A percentile compares a stretch with the other conserved stretches of the same genome.
Evolutionary conservation across 2,113 vertebrate genomes (phyloP).

Genomic region (Sardina pilchardus): DNA sequence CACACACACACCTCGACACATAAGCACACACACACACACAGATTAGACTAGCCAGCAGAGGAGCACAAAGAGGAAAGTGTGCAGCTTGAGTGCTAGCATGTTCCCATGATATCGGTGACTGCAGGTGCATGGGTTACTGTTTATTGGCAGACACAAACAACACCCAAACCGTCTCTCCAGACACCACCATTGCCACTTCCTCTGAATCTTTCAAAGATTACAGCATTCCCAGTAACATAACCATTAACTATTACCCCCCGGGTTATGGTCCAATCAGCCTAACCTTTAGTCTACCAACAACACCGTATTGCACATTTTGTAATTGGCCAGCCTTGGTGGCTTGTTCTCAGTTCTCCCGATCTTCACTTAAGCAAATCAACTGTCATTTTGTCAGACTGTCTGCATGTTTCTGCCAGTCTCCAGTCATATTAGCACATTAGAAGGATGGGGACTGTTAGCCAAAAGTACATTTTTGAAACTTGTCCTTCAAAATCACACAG

Average conservation of each 20-base stretch:
- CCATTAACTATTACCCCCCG: background rate
- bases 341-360: background rate
- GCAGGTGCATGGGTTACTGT: background rate
- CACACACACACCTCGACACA: background rate
- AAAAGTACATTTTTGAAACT: background rate
- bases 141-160: background rate
- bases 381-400: background rate
- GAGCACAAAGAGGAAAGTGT: background rate
- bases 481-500: background rate
- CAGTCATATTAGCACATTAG: background rate
- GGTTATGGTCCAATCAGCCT: background rate
- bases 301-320: no score
- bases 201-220: background rate
- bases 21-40: background rate
- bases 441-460: background rate
- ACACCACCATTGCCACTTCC: background rate
- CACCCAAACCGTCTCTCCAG: background rate
- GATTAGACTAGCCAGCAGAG: background rate
- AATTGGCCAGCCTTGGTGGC: background rate
- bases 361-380: background rate
- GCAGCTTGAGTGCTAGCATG: background rate
- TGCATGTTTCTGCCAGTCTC: no score
- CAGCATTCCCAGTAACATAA: background rate
- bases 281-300: background rate
- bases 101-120: background rate